phyloP scores from a whole-genome alignment of 2,888 invertebrate species.

The Eupithecia centaureata region DNA sequence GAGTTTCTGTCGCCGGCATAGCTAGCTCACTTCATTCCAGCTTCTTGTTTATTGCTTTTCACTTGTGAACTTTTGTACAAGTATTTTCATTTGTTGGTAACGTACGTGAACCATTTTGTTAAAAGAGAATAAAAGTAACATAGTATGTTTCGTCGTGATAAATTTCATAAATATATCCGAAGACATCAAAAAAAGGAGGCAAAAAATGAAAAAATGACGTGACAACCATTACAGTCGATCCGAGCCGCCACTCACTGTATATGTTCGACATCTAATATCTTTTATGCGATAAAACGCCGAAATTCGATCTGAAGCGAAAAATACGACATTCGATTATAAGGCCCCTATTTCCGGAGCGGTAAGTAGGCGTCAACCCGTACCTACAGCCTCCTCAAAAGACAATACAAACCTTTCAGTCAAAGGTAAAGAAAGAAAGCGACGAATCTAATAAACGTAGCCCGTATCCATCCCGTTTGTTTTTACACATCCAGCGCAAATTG shows the following conservation, averaged over 20 bases:
- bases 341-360: constrained; percentile 44
- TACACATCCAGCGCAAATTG: constrained; percentile 66
- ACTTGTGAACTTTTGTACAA: background rate
- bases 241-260: constrained; percentile 26
- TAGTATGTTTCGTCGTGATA: background rate
- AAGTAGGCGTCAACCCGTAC: constrained; percentile 65
- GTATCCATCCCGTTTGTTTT: constrained; percentile 79
- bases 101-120: background rate
- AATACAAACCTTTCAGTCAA: constrained; percentile 75
- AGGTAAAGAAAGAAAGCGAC: constrained; percentile 80
- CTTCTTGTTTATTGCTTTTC: background rate
- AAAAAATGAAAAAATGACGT: constrained; percentile 8
- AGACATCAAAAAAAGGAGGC: background rate
- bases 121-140: background rate
- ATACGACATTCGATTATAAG: constrained; percentile 52
- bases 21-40: constrained; percentile 54
- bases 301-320: constrained; percentile 48
- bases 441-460: constrained; percentile 79
- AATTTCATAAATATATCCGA: background rate
- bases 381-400: constrained; percentile 71
- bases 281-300: constrained; percentile 43
- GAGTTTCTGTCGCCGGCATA: constrained; percentile 63
- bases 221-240: constrained; percentile 22
- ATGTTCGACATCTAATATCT: constrained; percentile 36
- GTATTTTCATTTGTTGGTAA: background rate